Percentiles rank a stretch among this genome's conserved stretches.
These are phyloP conservation scores for Chaetogeoica ovagalla DNA, from an alignment of 2,888 invertebrate species.

Conservation along the genomic window DNA sequence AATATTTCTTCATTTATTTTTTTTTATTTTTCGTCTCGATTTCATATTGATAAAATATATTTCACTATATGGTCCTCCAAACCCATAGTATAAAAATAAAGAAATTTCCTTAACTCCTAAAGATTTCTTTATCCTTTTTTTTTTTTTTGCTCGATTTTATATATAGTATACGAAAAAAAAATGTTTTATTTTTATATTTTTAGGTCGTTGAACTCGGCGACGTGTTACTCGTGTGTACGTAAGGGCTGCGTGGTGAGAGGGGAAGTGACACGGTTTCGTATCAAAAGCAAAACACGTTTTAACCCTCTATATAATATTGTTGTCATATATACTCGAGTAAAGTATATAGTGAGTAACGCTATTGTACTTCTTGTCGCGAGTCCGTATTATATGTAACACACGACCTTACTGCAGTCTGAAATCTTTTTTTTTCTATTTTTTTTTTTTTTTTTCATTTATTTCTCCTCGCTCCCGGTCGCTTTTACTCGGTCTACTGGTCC, in stretches of 20 bases:
- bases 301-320: slow-evolving; percentile 13
- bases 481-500: slow-evolving; percentile 7
- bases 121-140: no score
- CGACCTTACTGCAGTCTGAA: slow-evolving; percentile 7
- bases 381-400: neutral
- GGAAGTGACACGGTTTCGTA: neutral
- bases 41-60: no score
- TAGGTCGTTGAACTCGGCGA: slow-evolving; percentile 3
- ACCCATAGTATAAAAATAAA: no score
- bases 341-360: neutral
- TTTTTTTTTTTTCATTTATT: neutral
- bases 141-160: no score
- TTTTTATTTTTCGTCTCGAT: no score
- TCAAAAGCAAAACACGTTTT: slow-evolving; percentile 16
- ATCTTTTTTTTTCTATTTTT: neutral
- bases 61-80: no score
- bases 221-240: neutral
- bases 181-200: neutral
- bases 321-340: neutral
- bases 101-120: no score
- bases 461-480: neutral
- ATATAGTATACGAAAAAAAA: neutral
- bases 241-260: neutral
- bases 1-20: no score
- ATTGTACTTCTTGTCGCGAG: neutral